Evolutionary conservation across 2,797 vertebrate genomes (phyloP).

Genomic region (Myioborus melanocephalus): DNA sequence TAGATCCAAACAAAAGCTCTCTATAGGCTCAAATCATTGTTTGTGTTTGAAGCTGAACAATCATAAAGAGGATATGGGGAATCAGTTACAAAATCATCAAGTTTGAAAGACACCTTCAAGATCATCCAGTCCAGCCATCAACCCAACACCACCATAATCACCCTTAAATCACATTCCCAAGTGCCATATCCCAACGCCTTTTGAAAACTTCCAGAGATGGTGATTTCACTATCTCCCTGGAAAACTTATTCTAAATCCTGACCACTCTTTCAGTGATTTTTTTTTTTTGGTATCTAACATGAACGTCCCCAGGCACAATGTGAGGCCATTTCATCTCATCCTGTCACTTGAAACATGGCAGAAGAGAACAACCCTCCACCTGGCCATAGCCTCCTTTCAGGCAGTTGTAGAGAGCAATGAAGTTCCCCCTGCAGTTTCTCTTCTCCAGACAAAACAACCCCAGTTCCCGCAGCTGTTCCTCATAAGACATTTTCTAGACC

Average conservation of each 20-base stretch:
- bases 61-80: background rate
- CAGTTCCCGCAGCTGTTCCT: background rate
- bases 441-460: background rate
- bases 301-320: background rate
- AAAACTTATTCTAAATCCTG: background rate
- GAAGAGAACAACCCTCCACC: background rate
- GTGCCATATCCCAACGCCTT: background rate
- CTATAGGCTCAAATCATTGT: background rate
- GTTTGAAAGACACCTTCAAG: background rate
- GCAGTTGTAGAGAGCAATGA: background rate
- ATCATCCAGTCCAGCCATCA: background rate
- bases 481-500: background rate
- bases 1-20: background rate
- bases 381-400: background rate
- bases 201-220: background rate
- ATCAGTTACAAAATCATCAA: background rate
- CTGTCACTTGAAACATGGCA: background rate
- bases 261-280: background rate
- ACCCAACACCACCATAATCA: background rate
- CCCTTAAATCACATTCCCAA: background rate
- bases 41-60: background rate
- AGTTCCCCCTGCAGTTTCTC: fast-evolving
- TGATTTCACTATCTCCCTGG: background rate
- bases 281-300: background rate
- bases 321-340: background rate